Conservation (phyloP, 2,888 invertebrate genomes). For the Caenorhabditis afra region DNA sequence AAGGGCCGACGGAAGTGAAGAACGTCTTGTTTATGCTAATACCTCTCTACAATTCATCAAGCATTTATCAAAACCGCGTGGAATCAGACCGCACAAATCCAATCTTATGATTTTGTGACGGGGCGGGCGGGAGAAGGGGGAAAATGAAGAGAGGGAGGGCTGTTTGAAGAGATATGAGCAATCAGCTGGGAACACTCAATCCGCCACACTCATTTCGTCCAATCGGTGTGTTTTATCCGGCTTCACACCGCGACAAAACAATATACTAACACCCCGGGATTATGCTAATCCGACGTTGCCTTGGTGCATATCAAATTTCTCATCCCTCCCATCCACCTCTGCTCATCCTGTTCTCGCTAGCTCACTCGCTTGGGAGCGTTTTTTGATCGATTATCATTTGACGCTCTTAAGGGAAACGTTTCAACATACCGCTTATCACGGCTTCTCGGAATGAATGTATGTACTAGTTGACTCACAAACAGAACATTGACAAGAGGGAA, state of each 20-base stretch:
- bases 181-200: constrained; percentile 42
- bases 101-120: constrained; percentile 49
- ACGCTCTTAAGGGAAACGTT: neutral
- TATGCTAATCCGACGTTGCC: constrained; percentile 49
- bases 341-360: constrained; percentile 1
- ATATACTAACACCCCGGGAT: constrained; percentile 51
- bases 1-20: neutral
- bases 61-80: neutral
- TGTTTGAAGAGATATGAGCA: constrained; percentile 44
- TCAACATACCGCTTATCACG: neutral
- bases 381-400: constrained; percentile 46
- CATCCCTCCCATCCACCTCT: constrained; percentile 22
- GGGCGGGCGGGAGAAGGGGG: constrained; percentile 1
- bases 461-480: too few relatives aligned
- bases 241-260: constrained; percentile 55
- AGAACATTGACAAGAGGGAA: neutral
- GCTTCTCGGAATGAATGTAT: too few relatives aligned
- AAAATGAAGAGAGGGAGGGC: constrained; percentile 12
- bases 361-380: constrained; percentile 4
- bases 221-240: constrained; percentile 56
- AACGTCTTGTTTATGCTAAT: constrained; percentile 25
- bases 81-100: constrained; percentile 26
- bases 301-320: constrained; percentile 55
- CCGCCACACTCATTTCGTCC: constrained; percentile 44
- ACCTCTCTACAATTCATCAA: constrained; percentile 20